Conservation (phyloP, 1,140 invertebrate genomes). For the Drosophila asahinai region DNA sequence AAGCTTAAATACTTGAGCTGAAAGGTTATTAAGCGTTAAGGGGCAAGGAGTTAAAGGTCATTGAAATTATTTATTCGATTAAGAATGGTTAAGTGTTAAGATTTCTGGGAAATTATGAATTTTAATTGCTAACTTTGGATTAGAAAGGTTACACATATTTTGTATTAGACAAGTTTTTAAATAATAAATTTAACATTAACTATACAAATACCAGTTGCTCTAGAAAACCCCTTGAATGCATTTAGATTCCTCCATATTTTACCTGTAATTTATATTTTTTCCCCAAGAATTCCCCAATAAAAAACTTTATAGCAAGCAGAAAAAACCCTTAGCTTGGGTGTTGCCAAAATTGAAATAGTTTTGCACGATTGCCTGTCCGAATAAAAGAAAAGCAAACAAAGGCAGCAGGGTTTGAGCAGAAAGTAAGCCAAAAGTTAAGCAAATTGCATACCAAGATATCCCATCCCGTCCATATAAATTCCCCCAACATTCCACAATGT, state of each 20-base stretch:
- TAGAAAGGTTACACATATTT: too few relatives aligned
- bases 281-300: background rate
- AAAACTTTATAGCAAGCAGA: slow-evolving; percentile 31
- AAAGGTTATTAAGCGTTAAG: background rate
- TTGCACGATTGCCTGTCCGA: slow-evolving; percentile 47
- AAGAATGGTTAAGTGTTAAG: background rate
- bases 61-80: background rate
- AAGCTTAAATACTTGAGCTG: slow-evolving; percentile 30
- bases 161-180: too few relatives aligned
- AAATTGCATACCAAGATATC: slow-evolving; percentile 45
- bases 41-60: background rate
- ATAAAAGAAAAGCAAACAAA: slow-evolving; percentile 20
- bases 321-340: slow-evolving; percentile 19
- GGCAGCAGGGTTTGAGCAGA: background rate
- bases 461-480: slow-evolving; percentile 9
- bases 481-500: slow-evolving; percentile 18
- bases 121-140: too few relatives aligned
- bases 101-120: too few relatives aligned
- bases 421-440: slow-evolving; percentile 34
- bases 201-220: too few relatives aligned
- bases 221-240: too few relatives aligned
- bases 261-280: background rate
- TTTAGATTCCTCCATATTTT: background rate
- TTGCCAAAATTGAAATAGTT: slow-evolving; percentile 74
- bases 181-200: too few relatives aligned